Evolutionary conservation across 2,797 vertebrate genomes (phyloP), one percentile per base, ranked within the genome.

Genomic region (Lepus oiostolus): DNA sequence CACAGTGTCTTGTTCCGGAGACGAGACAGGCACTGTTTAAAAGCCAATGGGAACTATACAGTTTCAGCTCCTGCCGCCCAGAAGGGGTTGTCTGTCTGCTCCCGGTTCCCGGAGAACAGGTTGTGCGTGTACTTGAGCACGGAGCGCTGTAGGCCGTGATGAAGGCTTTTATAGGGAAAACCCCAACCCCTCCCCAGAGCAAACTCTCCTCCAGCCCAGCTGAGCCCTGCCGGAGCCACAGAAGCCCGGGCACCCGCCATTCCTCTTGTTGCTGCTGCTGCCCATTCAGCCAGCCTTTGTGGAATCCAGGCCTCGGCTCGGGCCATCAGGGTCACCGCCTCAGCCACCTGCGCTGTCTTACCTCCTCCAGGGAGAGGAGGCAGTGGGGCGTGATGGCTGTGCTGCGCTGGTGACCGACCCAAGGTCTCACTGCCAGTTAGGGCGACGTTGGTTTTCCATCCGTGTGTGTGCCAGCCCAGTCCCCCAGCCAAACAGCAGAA

Each of bases 31-130:
- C 28, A 42, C 54, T 84, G 0, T 88, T 95, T 52, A 90, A 96
- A 96, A 96, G 74, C 91, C 89, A 88, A 93, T 76, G 82, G 90
- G 83, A 88, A 84, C 47, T 83, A 26, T 62, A 30, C 42, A 47
- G 42, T 47, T 47, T 47, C 42, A 47, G 0, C 42, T 47, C 42
- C 42, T 47, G 65, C 47, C 30, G 13, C 35, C 19, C 50, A 12
- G 26, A 84, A 75, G 52, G 62, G 28, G 58, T 35, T 32, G 2
- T 19, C 32, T 74, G 5, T 60, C 65, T 16, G 60, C 85, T 63
- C 67, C 60, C n/a, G 9, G 21, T n/a, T 74, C 94, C 83, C 74
- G 71, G 16, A 0, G 1, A 63, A 52, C 60, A 65, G 30, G 35
- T 19, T 62, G 26, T 50, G 58, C 28, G 63, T 17, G 9, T 4